Evolutionary conservation across 2,797 vertebrate genomes (phyloP).

Genomic region (Scomberomorus guttatus): DNA sequence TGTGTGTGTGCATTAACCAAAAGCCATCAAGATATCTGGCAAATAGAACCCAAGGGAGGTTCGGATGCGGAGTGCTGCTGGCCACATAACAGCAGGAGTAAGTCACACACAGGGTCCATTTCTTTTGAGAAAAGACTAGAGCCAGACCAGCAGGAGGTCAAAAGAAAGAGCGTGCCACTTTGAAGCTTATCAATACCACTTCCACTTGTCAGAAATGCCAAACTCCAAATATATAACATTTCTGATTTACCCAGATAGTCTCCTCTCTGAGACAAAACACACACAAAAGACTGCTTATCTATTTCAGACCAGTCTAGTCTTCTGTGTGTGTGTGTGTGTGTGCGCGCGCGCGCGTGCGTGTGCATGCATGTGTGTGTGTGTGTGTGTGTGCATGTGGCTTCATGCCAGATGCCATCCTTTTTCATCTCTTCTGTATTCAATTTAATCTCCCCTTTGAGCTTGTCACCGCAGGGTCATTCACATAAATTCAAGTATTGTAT

Average conservation of each 20-base stretch:
- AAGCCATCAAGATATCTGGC: conserved; percentile 10
- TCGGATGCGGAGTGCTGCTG: not conserved
- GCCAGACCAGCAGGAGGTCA: not conserved
- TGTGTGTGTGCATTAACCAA: not conserved
- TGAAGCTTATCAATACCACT: not conserved
- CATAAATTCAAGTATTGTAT: conserved; percentile 9
- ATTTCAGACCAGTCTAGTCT: not conserved
- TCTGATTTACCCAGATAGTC: conserved; percentile 8
- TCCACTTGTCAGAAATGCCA: conserved; percentile 17
- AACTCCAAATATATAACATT: not conserved
- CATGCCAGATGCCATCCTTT: conserved; percentile 25
- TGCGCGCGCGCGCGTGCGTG: conserved; percentile 4
- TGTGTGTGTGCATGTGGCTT: conserved; percentile 5
- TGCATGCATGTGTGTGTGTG: conserved; percentile 14
- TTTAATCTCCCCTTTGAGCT: conserved; percentile 35
- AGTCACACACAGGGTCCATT: not conserved
- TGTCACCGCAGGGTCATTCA: not conserved
- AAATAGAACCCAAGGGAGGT: not conserved
- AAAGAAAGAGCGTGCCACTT: not conserved
- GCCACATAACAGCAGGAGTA: not conserved
- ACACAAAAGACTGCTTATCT: not conserved
- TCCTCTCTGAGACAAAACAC: conserved; percentile 4
- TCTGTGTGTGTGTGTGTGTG: no score
- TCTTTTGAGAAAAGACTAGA: not conserved
- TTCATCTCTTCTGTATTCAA: conserved; percentile 40